phyloP scores from a whole-genome alignment of 1,140 invertebrate species.

The Phymorhynchus buccinoides region DNA sequence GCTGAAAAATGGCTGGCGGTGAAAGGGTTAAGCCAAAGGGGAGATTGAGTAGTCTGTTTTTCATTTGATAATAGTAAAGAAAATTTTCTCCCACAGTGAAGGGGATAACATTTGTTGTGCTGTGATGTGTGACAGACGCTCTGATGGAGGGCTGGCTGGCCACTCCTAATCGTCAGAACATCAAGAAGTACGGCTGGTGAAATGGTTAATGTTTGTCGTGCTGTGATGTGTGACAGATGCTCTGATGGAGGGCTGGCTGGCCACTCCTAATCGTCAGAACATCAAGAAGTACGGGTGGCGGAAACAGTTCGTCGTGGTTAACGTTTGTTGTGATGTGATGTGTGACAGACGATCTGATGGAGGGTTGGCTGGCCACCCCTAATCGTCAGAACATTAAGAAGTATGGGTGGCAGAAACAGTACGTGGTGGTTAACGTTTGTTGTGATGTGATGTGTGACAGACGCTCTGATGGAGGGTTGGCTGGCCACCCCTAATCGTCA shows the following conservation, averaged over 20 bases:
- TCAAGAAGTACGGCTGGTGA: constrained; percentile 95
- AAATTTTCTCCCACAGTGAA: too few relatives aligned
- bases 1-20: too few relatives aligned
- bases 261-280: constrained; percentile 95
- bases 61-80: too few relatives aligned
- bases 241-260: constrained; percentile 95
- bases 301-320: constrained; percentile 97
- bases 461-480: constrained; percentile 94
- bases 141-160: constrained; percentile 96
- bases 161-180: constrained; percentile 95
- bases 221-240: constrained; percentile 76
- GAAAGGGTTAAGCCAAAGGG: too few relatives aligned
- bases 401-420: constrained; percentile 97
- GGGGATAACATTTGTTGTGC: too few relatives aligned
- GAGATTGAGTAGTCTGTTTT: too few relatives aligned
- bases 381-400: constrained; percentile 95
- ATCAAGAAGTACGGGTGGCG: constrained; percentile 96
- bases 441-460: constrained; percentile 65
- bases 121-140: constrained; percentile 75
- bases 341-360: constrained; percentile 82
- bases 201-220: too few relatives aligned
- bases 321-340: too few relatives aligned
- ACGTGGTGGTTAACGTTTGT: constrained; percentile 97
- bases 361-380: constrained; percentile 96
- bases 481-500: constrained; percentile 94